Base-by-base conservation (phyloP, 2,888 invertebrate genomes). In the Nephrocerus scutellatus region DNA sequence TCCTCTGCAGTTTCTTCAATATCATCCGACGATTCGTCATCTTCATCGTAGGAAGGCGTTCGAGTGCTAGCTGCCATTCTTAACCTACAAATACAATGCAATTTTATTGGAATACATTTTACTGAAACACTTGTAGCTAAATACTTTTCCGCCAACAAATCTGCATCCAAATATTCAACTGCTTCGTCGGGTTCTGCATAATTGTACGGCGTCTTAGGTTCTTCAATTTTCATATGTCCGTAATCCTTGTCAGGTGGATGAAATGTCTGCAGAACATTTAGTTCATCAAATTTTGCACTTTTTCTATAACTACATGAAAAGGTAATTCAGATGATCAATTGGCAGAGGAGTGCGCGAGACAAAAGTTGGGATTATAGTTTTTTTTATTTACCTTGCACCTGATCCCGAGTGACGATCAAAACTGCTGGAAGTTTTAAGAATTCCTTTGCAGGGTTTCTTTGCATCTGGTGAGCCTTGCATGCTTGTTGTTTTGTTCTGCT, bases 171-270 rank as follows among this genome's bases (percentile, higher is more conserved):
- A 52, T 76, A 74, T 53, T 77, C 77, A 7, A 61, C 54, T 61
- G 70, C 50, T 47, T 64, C 80, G 26, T 75, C 74, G 19, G 75
- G 73, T 46, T 81, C 82, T 30, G 72, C 73, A 35, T 78, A 67
- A 56, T 80, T 80, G 54, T 65, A 78, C 24, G 98, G 98, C 18
- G 98, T 98, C 70, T 96, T 96, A 3, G 98, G 97, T 70, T 98
- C 98, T 57, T 92, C 89, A 49, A 87, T 82, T 71, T 97, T 98
- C 95, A 97, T 97, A 62, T 93, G 93, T 7, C 98, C 98, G 70
- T 99, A 98, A 71, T 97, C 97, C 72, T 98, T 99, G 66, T 92
- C 92, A 15, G 87, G 76, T 26, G 98, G 98, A 73, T 98, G 98
- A 59, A 93, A 81, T 2, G 98, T 98, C 51, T 93, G 95, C 55